phyloP scores from a whole-genome alignment of 2,113 vertebrate genomes.

The Anhinga rufa region DNA sequence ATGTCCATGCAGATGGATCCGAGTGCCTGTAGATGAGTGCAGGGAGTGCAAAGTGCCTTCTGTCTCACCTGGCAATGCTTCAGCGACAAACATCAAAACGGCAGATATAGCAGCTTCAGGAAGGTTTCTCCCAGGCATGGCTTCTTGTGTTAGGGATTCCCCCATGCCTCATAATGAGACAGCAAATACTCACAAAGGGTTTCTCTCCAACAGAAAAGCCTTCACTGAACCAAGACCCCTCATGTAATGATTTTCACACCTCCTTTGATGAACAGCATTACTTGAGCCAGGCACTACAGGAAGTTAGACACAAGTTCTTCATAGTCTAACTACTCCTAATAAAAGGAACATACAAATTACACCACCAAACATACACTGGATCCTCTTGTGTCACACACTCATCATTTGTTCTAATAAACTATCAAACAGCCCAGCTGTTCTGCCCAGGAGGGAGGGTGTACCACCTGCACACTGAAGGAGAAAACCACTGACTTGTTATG shows the following conservation, averaged over 20 bases:
- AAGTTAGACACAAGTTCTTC: not conserved
- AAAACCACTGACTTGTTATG: not conserved
- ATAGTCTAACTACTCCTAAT: not conserved
- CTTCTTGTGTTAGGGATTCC: not conserved
- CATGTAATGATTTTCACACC: not conserved
- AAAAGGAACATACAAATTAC: not conserved
- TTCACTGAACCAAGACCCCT: not conserved
- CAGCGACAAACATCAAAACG: not conserved
- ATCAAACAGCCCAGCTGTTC: not conserved
- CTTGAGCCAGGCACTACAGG: not conserved
- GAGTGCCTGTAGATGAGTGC: not conserved
- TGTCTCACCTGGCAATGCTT: not conserved
- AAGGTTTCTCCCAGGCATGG: not conserved
- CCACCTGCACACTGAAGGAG: accelerated
- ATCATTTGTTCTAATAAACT: not conserved
- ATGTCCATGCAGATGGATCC: not conserved
- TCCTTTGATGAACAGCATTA: not conserved
- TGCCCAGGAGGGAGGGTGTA: not conserved
- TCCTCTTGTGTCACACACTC: not conserved
- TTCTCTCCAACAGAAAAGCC: not conserved
- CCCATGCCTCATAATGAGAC: not conserved
- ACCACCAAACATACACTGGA: accelerated
- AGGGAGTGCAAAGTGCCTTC: not conserved
- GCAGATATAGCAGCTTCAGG: not conserved
- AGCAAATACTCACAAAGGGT: not conserved